phyloP scores from a whole-genome alignment of 1,140 invertebrate species.

The Pissodes strobi region DNA sequence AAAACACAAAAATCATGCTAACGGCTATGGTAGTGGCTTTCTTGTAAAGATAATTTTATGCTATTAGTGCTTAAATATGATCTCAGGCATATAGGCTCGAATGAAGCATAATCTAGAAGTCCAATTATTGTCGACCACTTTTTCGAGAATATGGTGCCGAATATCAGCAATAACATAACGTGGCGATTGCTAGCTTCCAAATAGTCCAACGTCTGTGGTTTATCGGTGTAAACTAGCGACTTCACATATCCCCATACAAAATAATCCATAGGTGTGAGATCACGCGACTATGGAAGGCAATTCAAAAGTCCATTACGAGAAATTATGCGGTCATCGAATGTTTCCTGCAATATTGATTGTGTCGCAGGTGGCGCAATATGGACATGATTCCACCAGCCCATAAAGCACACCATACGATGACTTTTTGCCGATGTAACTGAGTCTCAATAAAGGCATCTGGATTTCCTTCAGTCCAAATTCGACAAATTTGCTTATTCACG shows the following conservation, averaged over 20 bases:
- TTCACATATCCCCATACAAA: slow-evolving; percentile 45
- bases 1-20: too few relatives aligned
- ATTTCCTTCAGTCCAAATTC: slow-evolving; percentile 14
- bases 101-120: slow-evolving; percentile 3
- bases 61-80: too few relatives aligned
- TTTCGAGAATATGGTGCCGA: slow-evolving; percentile 32
- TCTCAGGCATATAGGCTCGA: not conserved
- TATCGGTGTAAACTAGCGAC: slow-evolving; percentile 31
- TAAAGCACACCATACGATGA: slow-evolving; percentile 21
- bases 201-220: slow-evolving; percentile 33
- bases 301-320: slow-evolving; percentile 26
- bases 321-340: slow-evolving; percentile 13
- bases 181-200: slow-evolving; percentile 41
- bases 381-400: slow-evolving; percentile 25
- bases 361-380: slow-evolving; percentile 25
- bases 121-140: not conserved
- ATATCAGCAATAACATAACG: slow-evolving; percentile 41
- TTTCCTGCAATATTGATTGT: slow-evolving; percentile 20
- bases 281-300: slow-evolving; percentile 38
- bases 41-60: too few relatives aligned
- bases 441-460: not conserved
- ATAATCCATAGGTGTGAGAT: slow-evolving; percentile 42
- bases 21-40: too few relatives aligned
- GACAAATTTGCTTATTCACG: slow-evolving; percentile 9
- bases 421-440: slow-evolving; percentile 6